A percentile compares a stretch with the other conserved stretches of the same genome.
phyloP scores from a whole-genome alignment of 2,113 vertebrate genomes.

The Heterocephalus glaber region DNA sequence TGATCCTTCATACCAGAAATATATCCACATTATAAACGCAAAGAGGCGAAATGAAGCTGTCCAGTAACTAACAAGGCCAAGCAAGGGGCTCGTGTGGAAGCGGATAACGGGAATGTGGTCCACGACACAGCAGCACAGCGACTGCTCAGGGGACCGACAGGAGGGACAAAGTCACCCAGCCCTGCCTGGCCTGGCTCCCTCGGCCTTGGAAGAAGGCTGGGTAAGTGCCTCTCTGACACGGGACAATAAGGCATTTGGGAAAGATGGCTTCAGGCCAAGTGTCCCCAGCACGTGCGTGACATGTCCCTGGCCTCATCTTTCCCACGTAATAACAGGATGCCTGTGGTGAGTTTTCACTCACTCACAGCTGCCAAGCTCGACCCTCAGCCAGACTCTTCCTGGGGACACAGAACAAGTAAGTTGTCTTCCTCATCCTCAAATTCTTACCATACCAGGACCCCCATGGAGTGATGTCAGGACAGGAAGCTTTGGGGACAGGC shows the following conservation, averaged over 20 bases:
- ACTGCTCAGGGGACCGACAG: accelerated
- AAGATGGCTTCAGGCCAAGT: background rate
- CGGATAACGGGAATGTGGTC: slow-evolving; percentile 60
- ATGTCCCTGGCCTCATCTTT: background rate
- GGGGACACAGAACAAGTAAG: background rate
- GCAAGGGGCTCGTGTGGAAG: slow-evolving; percentile 59
- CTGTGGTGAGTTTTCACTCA: too few species aligned
- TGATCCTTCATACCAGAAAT: slow-evolving; percentile 58
- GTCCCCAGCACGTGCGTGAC: background rate
- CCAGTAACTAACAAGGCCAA: slow-evolving; percentile 43
- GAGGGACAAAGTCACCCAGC: background rate
- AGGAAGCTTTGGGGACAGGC: background rate
- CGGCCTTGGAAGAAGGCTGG: background rate
- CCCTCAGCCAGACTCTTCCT: background rate
- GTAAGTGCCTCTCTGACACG: background rate
- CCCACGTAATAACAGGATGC: background rate
- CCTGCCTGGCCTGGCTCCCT: background rate
- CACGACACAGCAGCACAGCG: background rate
- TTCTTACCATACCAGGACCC: background rate
- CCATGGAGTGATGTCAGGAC: background rate
- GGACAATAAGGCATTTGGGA: background rate
- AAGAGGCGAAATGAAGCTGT: slow-evolving; percentile 60
- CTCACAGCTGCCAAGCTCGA: background rate
- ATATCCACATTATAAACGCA: slow-evolving; percentile 48
- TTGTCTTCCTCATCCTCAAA: background rate